phyloP scores from a whole-genome alignment of 2,113 vertebrate genomes.

The Callorhinus ursinus region DNA sequence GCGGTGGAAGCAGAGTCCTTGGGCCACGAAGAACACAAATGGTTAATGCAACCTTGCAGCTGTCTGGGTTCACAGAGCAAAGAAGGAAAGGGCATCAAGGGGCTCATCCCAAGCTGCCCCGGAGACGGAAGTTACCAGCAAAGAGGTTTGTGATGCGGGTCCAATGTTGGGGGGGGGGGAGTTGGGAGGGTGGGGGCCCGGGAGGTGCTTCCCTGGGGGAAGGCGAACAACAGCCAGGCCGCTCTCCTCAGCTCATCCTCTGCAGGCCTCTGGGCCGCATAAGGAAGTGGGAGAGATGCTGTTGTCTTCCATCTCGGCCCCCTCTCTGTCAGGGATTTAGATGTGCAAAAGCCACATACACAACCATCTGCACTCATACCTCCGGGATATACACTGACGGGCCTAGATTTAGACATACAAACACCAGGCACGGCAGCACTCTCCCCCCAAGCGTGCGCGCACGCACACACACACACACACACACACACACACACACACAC shows the following conservation, averaged over 20 bases:
- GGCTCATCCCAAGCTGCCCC: background rate
- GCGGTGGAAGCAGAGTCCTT: background rate
- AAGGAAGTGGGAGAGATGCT: slow-evolving; percentile 30
- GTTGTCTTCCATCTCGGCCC: background rate
- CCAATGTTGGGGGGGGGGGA: background rate
- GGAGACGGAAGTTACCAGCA: background rate
- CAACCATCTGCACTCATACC: background rate
- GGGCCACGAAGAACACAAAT: background rate
- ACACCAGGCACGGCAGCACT: background rate
- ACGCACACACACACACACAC: background rate
- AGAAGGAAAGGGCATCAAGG: background rate
- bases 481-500: background rate
- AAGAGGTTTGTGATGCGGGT: background rate
- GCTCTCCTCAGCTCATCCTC: background rate
- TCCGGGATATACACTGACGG: background rate
- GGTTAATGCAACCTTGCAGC: background rate
- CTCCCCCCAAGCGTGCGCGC: background rate
- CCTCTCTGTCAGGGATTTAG: background rate
- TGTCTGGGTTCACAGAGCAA: background rate
- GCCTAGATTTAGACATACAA: background rate
- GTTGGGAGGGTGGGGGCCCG: no score
- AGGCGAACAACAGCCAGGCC: background rate
- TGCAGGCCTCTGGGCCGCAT: slow-evolving; percentile 11
- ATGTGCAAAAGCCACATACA: background rate
- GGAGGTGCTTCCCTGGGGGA: background rate